Evolutionary conservation across 2,888 invertebrate species (phyloP).

Genomic region (Rapana venosa): DNA sequence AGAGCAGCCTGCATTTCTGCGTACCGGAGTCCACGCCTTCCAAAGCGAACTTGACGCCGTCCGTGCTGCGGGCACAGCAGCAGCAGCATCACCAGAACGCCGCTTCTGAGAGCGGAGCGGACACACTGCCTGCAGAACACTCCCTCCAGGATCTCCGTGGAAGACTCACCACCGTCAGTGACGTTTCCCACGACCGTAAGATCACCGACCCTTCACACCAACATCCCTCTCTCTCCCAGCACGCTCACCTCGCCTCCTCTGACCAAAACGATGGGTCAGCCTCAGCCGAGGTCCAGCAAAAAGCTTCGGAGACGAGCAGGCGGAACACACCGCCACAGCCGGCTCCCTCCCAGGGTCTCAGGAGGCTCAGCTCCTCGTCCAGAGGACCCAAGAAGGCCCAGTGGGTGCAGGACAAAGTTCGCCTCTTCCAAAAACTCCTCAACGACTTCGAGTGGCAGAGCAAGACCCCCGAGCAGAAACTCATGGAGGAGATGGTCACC

Average conservation of each 20-base stretch:
- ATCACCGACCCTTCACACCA: neutral
- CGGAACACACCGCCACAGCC: neutral
- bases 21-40: neutral
- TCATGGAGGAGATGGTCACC: neutral
- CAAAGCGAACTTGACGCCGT: neutral
- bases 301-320: neutral
- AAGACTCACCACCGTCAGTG: neutral
- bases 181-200: conserved; percentile 19
- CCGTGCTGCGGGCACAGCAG: neutral
- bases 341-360: neutral
- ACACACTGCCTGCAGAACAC: neutral
- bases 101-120: neutral
- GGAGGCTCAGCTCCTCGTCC: conserved; percentile 11
- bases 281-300: conserved; percentile 46
- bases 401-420: conserved; percentile 12
- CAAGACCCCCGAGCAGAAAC: neutral
- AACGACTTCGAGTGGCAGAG: conserved; percentile 38
- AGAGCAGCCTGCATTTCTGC: conserved; percentile 35
- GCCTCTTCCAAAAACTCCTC: conserved; percentile 44
- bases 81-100: neutral
- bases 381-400: neutral
- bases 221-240: conserved; percentile 16
- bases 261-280: conserved; percentile 42
- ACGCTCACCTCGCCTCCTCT: conserved; percentile 37
- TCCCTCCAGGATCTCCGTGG: conserved; percentile 22